Conservation (phyloP, 2,888 invertebrate genomes). For the Barypeithes pellucidus region DNA sequence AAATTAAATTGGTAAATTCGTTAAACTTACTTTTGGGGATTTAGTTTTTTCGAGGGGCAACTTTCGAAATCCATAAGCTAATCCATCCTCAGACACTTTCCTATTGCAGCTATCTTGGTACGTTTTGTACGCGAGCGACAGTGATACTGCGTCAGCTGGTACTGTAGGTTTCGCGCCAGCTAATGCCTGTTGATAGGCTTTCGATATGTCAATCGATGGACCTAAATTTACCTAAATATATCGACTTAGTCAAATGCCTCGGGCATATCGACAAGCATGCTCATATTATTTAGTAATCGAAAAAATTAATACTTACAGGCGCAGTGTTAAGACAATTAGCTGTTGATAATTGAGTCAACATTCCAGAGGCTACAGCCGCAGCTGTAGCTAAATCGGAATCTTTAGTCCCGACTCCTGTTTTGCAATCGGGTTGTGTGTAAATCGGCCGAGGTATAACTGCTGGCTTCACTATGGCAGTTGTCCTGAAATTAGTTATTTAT, state of each 20-base stretch:
- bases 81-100: slow-evolving; percentile 68
- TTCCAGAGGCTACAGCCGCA: slow-evolving; percentile 21
- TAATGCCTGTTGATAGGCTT: slow-evolving; percentile 27
- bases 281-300: background rate
- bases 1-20: too few relatives aligned
- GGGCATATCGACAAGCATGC: too few relatives aligned
- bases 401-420: slow-evolving; percentile 42
- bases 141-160: slow-evolving; percentile 72
- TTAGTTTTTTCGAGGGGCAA: slow-evolving; percentile 68
- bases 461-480: slow-evolving; percentile 65
- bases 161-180: slow-evolving; percentile 15
- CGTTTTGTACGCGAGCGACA: slow-evolving; percentile 70
- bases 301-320: slow-evolving; percentile 5
- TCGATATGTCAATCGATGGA: slow-evolving; percentile 24
- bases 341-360: slow-evolving; percentile 1
- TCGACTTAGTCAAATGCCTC: too few relatives aligned
- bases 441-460: slow-evolving; percentile 65
- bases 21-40: slow-evolving; percentile 53
- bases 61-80: slow-evolving; percentile 73
- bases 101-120: slow-evolving; percentile 67
- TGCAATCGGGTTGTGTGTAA: slow-evolving; percentile 51
- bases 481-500: too few relatives aligned
- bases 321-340: background rate
- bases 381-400: slow-evolving; percentile 27
- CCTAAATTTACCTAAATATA: slow-evolving; percentile 1